These are phyloP conservation scores for Diorhabda sublineata DNA, from an alignment of 1,140 invertebrate species.

Conservation along the genomic window DNA sequence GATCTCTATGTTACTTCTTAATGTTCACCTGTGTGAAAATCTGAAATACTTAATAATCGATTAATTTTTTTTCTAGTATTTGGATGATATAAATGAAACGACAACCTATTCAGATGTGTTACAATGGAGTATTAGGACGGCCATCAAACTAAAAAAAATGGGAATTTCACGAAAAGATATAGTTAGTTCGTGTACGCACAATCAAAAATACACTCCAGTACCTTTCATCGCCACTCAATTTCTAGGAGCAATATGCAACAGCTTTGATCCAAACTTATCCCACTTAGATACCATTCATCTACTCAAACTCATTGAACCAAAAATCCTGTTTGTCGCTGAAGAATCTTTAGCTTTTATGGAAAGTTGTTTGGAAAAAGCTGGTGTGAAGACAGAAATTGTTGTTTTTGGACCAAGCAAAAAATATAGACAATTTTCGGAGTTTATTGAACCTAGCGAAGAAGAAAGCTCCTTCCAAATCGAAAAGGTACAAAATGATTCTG, in stretches of 20 bases:
- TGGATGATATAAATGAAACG: conserved; percentile 3
- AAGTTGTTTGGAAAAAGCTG: conserved; percentile 6
- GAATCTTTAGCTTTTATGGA: conserved; percentile 10
- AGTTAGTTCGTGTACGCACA: conserved; percentile 7
- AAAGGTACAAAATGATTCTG: conserved; percentile 9
- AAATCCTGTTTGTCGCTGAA: conserved; percentile 10
- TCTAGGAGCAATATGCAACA: not conserved
- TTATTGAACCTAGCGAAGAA: conserved; percentile 5
- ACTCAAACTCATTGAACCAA: conserved; percentile 10
- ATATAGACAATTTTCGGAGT: conserved; percentile 24
- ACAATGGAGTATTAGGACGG: not conserved
- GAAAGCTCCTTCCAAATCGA: conserved; percentile 24
- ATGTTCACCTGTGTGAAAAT: no score
- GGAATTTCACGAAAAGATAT: conserved; percentile 12
- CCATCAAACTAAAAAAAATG: conserved; percentile 6
- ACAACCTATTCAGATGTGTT: not conserved
- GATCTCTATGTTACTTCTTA: no score
- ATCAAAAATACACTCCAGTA: not conserved
- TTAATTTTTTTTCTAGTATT: conserved; percentile 5
- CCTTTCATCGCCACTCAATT: conserved; percentile 9
- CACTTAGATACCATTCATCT: conserved; percentile 6
- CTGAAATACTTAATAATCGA: no score
- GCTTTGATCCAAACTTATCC: conserved; percentile 12
- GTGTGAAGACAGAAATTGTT: conserved; percentile 23
- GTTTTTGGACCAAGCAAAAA: conserved; percentile 27